Conservation (phyloP, 2,888 invertebrate species). For the Aromia moschata region DNA sequence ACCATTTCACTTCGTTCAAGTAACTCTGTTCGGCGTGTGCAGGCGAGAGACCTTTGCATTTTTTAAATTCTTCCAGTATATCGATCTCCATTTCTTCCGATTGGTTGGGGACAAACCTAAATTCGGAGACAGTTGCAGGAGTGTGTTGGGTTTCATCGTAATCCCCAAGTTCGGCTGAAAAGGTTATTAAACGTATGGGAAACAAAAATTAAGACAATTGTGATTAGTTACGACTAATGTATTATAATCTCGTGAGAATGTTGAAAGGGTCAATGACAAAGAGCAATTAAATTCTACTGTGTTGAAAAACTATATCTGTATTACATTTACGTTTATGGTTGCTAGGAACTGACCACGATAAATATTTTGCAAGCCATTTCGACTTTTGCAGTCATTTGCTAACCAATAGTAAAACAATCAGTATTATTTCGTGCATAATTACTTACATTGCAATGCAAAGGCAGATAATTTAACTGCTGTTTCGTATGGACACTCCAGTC, state of each 20-base stretch:
- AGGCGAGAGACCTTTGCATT: conserved; percentile 86
- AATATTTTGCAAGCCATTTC: too few relatives aligned
- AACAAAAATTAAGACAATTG: too few relatives aligned
- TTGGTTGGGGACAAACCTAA: conserved; percentile 95
- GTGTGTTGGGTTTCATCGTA: conserved; percentile 92
- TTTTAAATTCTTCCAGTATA: conserved; percentile 91
- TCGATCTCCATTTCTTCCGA: conserved; percentile 96
- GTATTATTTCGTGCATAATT: background rate
- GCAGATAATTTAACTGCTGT: conserved; percentile 91
- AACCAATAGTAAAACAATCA: background rate
- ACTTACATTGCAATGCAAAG: conserved; percentile 90
- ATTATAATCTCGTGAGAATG: too few relatives aligned
- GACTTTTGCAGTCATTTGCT: too few relatives aligned
- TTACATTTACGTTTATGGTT: too few relatives aligned
- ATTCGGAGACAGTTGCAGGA: conserved; percentile 97
- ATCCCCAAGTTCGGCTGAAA: conserved; percentile 98
- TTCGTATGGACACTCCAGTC: conserved; percentile 87
- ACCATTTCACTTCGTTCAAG: conserved; percentile 92
- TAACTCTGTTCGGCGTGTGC: conserved; percentile 96
- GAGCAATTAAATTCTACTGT: too few relatives aligned
- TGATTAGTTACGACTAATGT: too few relatives aligned
- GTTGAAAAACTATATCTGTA: too few relatives aligned
- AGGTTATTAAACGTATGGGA: too few relatives aligned
- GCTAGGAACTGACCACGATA: too few relatives aligned
- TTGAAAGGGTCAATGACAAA: too few relatives aligned